Percentiles rank a stretch among this genome's conserved stretches.
Conservation (phyloP, 2,113 vertebrate species). For the Leucoraja erinaceus region DNA sequence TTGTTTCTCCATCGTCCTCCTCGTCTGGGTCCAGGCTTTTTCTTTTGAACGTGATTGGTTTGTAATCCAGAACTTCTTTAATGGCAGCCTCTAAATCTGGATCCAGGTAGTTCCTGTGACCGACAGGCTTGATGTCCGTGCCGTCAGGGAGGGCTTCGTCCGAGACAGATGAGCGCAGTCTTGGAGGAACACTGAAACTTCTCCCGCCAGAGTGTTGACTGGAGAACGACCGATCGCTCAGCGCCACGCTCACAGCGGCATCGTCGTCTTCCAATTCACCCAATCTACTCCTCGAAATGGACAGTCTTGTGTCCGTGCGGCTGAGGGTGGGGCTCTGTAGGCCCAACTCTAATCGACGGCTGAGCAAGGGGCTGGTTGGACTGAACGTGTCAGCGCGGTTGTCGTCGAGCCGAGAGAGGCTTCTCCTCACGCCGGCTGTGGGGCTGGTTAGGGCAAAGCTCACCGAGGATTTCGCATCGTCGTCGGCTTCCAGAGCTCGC, state of each 20-base stretch:
- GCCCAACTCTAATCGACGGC: slow-evolving; percentile 48
- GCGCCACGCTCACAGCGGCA: slow-evolving; percentile 56
- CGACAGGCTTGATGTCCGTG: slow-evolving; percentile 55
- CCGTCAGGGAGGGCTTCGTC: slow-evolving; percentile 44
- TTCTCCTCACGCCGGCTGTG: slow-evolving; percentile 56
- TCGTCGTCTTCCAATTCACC: slow-evolving; percentile 78
- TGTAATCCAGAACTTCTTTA: slow-evolving; percentile 86
- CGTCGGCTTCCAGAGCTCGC: slow-evolving; percentile 57
- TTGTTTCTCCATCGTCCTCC: slow-evolving; percentile 50
- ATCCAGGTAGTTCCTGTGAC: slow-evolving; percentile 79
- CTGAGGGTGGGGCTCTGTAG: slow-evolving; percentile 57
- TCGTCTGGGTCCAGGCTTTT: slow-evolving; percentile 68
- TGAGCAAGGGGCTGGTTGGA: slow-evolving; percentile 57
- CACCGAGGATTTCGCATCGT: slow-evolving; percentile 63
- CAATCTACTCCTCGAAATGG: slow-evolving; percentile 63
- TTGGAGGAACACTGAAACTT: slow-evolving; percentile 82
- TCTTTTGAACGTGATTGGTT: slow-evolving; percentile 67
- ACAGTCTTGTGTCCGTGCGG: slow-evolving; percentile 65
- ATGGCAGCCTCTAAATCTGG: slow-evolving; percentile 90
- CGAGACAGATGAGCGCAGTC: slow-evolving; percentile 52
- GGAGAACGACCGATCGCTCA: slow-evolving; percentile 58
- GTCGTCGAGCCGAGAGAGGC: slow-evolving; percentile 57
- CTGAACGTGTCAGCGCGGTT: slow-evolving; percentile 45
- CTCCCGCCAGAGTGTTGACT: slow-evolving; percentile 71
- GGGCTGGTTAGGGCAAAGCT: slow-evolving; percentile 69